Evolutionary conservation across 2,797 vertebrate genomes (phyloP), one percentile per base, ranked within the genome.

Genomic region (Nannoperca obscura): DNA sequence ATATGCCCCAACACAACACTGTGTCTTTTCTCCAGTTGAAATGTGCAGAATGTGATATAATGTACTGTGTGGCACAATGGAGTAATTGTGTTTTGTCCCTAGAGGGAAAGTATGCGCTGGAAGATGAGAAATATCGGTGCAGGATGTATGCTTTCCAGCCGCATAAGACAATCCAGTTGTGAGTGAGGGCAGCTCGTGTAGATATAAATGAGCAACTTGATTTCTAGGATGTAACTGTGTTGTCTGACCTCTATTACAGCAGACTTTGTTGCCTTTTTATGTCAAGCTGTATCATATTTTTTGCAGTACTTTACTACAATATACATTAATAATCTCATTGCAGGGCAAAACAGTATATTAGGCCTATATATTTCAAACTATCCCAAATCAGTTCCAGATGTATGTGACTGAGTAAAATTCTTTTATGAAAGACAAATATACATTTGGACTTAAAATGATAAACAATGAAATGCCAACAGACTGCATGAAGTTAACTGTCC

Each of bases 11-110:
- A 83, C 81, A 86, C 71, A 89, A 89, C 88, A 82, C 74, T 74
- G 74, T 67, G 53, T 85, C 80, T 76, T 78, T 88, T 85, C 82
- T 88, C 75, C 38, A 3, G 34, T 59, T 88, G 78, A 91, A 92
- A 93, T 91, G 85, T 90, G 80, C 83, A 91, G 85, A 90, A 92
- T 91, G 88, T 88, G 83, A 92, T 90, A 87, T 90, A 92, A 75
- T 74, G 89, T 85, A 74, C 74, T 77, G 52, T 71, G 64, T 58
- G 82, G 78, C 82, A 93, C 89, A 92, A 92, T 89, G 76, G 78
- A 86, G 81, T 89, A 89, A 91, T 92, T 93, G 90, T 94, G 78
- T 90, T 90, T 90, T 83, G 74, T 76, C 82, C 83, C 88, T 87
- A 73, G 78, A 78, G 86, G 89, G 76, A 83, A 86, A 81, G 74